Percentiles rank a stretch among this genome's conserved stretches.
phyloP scores from a whole-genome alignment of 2,888 invertebrate species.

The Mimumesa dahlbomi region DNA sequence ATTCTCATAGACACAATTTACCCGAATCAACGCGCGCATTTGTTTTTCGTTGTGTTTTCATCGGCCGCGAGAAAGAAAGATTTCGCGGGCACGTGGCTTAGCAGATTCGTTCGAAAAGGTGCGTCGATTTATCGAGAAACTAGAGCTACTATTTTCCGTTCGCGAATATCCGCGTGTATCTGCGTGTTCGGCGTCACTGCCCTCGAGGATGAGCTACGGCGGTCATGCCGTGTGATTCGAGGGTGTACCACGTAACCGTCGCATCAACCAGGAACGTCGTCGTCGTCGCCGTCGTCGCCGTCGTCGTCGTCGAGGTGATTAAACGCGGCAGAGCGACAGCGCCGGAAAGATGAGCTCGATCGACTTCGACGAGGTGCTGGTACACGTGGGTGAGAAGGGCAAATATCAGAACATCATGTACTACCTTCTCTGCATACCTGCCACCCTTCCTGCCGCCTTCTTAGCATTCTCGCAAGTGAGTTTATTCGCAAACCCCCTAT shows the following conservation, averaged over 20 bases:
- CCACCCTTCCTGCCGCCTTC: constrained; percentile 85
- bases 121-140: no score
- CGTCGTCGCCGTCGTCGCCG: constrained; percentile 32
- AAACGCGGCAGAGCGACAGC: constrained; percentile 44
- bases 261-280: constrained; percentile 46
- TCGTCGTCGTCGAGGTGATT: constrained; percentile 37
- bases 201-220: constrained; percentile 57
- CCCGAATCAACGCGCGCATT: no score
- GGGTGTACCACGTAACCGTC: constrained; percentile 57
- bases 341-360: constrained; percentile 78
- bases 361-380: constrained; percentile 83
- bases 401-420: constrained; percentile 85
- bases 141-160: no score
- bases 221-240: constrained; percentile 74
- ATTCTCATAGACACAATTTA: no score
- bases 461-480: constrained; percentile 85
- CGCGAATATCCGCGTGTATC: no score
- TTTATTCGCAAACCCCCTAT: no score
- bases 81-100: no score
- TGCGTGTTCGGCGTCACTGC: constrained; percentile 21
- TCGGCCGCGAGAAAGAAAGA: no score
- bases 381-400: constrained; percentile 84
- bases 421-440: constrained; percentile 85
- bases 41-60: no score
- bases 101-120: no score